A percentile compares a stretch with the other conserved stretches of the same genome.
Conservation (phyloP, 2,113 vertebrate genomes). For the Xyliphius kryptos region DNA sequence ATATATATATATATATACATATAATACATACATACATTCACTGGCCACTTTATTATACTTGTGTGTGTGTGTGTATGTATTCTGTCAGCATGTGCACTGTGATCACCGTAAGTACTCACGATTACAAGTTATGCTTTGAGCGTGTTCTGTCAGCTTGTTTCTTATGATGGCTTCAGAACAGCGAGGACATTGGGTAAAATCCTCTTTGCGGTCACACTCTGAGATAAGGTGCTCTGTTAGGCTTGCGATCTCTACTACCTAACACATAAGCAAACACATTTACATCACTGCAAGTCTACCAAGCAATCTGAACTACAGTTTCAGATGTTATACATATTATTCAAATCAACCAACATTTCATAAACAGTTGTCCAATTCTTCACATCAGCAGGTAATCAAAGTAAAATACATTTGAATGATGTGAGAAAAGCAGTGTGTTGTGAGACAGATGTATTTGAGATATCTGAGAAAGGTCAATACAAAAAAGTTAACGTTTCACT, state of each 20-base stretch:
- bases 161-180: slow-evolving; percentile 77
- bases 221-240: slow-evolving; percentile 81
- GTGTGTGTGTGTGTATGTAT: no score
- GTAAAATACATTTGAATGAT: no score
- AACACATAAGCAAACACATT: slow-evolving; percentile 18
- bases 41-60: no score
- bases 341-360: no score
- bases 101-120: slow-evolving; percentile 67
- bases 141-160: slow-evolving; percentile 68
- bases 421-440: neutral
- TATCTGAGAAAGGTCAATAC: slow-evolving; percentile 27
- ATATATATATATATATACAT: no score
- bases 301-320: no score
- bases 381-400: no score
- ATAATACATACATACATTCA: no score
- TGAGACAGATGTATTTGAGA: neutral
- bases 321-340: no score
- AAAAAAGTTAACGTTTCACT: slow-evolving; percentile 2
- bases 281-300: neutral
- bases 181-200: slow-evolving; percentile 74
- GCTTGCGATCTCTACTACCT: slow-evolving; percentile 86
- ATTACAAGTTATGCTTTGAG: slow-evolving; percentile 67
- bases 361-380: no score
- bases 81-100: no score
- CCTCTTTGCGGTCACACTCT: slow-evolving; percentile 74